Base-by-base conservation (phyloP, 2,797 vertebrate genomes). In the Odontamblyopus rebecca region DNA sequence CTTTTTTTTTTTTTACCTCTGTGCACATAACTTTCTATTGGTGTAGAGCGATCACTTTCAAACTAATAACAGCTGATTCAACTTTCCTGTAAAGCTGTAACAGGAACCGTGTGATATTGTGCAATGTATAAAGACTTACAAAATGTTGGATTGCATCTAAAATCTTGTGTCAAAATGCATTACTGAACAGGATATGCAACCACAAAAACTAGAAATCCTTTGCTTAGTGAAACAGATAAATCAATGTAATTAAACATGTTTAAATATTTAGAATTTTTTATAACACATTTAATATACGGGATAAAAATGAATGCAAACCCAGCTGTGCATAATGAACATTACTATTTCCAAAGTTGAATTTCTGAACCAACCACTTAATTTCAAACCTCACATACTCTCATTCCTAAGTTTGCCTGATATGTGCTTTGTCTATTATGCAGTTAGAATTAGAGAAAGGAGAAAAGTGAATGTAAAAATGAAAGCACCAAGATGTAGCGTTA, bases 391-490 rank as follows among this genome's bases (percentile, higher is more conserved):
- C 54, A 26, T 12, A 23, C 27, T 6, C 15, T 59, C 8, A 13
- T 1, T 1, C 12, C 1, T 19, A 53, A 3, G 7, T 53, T 53
- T n/a, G 4, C 7, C 50, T 53, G 51, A 23, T 23, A 13, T 9
- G 18, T 53, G 18, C 6, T 19, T n/a, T 19, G 18, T 53, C 19
- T 6, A 19, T 13, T 5, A 29, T 27, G 9, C 2, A 27, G 3
- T 27, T 29, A 59, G 56, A 59, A 59, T 59, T 13, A 27, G 56
- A 27, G 19, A 56, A 9, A 38, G 35, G 1, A 38, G 35, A 38
- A 4, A 56, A 30, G 30, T n/a, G 30, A 61, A 61, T 32, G 30
- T 61, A 13, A 61, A 61, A 9, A 19, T 60, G 57, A 60, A 74
- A 79, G 48, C 26, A 62, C 53, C 50, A 0, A 13, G 38, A 67